Conservation (phyloP, 2,797 vertebrate genomes). For the Rhinoraja longicauda region DNA sequence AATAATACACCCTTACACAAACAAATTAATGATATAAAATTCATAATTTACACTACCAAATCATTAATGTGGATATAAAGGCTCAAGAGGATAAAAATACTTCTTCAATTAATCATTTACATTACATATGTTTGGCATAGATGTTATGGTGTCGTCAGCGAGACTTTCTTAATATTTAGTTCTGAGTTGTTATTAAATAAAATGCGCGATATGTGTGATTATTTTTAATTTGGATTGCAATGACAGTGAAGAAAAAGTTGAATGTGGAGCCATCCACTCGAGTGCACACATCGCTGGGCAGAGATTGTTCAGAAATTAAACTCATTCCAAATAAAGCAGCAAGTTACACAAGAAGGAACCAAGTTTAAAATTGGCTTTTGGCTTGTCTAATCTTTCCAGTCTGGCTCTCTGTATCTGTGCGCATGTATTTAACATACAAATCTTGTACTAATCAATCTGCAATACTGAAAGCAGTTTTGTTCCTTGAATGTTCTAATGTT, state of each 20-base stretch:
- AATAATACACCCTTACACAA: not conserved
- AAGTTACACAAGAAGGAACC: not conserved
- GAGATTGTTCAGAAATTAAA: conserved; percentile 42
- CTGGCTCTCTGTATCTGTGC: not conserved
- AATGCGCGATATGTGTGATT: conserved; percentile 51
- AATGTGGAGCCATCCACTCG: conserved; percentile 52
- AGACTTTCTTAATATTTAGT: conserved; percentile 33
- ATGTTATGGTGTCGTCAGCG: not conserved
- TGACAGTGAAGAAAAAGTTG: conserved; percentile 52
- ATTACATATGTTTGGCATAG: not conserved
- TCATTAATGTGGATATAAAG: not conserved
- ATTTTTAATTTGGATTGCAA: conserved; percentile 57
- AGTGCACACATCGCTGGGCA: conserved; percentile 43
- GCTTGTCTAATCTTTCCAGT: not conserved
- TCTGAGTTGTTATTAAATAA: conserved; percentile 57
- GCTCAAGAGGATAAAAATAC: not conserved
- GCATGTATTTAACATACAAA: not conserved
- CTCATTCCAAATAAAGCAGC: not conserved
- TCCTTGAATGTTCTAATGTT: not conserved
- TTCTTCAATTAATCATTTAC: not conserved
- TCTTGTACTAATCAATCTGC: not conserved
- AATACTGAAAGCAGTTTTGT: not conserved
- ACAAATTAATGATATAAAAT: not conserved
- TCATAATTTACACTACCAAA: not conserved
- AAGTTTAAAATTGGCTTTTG: not conserved